phyloP scores from a whole-genome alignment of 35 echinoderm and acorn worm species.

The Hemicentrotus pulcherrimus region DNA sequence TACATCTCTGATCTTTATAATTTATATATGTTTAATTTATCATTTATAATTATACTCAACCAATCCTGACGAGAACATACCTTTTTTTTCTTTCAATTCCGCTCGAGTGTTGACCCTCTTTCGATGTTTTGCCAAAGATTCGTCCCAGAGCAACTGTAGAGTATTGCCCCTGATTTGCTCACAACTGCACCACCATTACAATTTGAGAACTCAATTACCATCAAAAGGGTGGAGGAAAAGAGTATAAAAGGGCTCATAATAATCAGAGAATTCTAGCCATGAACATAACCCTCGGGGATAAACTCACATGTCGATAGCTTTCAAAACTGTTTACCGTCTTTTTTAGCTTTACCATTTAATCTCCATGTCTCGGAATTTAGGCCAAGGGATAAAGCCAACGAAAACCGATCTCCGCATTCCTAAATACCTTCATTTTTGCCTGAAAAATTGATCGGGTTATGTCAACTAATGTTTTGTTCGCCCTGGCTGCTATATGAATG shows the following conservation, averaged over 20 bases:
- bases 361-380: constrained; percentile 38
- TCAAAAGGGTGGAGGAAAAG: not conserved
- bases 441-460: constrained; percentile 35
- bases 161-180: not conserved
- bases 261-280: constrained; percentile 4
- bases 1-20: no score
- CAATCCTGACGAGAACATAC: not conserved
- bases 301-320: constrained; percentile 42
- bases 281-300: constrained; percentile 14
- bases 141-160: not conserved
- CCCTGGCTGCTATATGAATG: not conserved
- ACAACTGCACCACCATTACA: not conserved
- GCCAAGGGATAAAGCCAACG: constrained; percentile 24
- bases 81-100: not conserved
- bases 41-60: not conserved
- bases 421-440: constrained; percentile 13
- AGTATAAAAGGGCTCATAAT: not conserved
- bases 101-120: not conserved
- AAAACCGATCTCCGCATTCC: constrained; percentile 17
- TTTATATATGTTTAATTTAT: no score
- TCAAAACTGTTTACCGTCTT: constrained; percentile 32
- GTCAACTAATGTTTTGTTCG: constrained; percentile 24
- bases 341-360: constrained; percentile 8
- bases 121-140: constrained; percentile 3
- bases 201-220: not conserved